These are phyloP conservation scores for Pristionchus japonicus DNA, from an alignment of 2,888 invertebrate species.

Conservation along the genomic window DNA sequence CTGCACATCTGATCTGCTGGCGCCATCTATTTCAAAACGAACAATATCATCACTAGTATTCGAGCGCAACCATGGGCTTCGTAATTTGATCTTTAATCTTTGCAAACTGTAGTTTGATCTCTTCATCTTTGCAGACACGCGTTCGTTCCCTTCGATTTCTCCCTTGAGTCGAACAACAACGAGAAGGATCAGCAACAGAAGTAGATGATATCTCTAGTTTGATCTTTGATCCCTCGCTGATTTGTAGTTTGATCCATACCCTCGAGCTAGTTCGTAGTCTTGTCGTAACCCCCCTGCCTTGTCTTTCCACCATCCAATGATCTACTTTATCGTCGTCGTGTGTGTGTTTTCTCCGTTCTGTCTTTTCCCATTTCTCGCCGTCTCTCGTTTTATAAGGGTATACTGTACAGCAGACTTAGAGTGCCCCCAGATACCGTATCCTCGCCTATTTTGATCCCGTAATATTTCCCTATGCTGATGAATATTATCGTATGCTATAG, in stretches of 20 bases:
- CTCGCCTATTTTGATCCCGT: neutral
- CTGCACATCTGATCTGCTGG: no score
- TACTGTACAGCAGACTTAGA: slow-evolving; percentile 25
- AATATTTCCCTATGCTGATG: neutral
- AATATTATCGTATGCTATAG: neutral
- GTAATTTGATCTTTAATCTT: slow-evolving; percentile 31
- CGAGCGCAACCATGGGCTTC: no score
- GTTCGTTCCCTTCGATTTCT: slow-evolving; percentile 65
- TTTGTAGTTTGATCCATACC: neutral
- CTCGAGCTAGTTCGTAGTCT: neutral
- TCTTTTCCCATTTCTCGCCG: neutral
- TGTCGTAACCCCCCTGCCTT: neutral
- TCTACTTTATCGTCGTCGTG: neutral
- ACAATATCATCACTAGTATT: no score
- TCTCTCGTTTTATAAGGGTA: slow-evolving; percentile 18
- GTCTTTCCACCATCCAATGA: neutral
- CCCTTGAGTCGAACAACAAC: slow-evolving; percentile 63
- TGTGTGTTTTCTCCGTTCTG: neutral
- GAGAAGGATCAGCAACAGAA: slow-evolving; percentile 45
- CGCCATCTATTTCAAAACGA: no score
- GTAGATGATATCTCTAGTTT: slow-evolving; percentile 30
- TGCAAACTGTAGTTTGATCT: slow-evolving; percentile 4
- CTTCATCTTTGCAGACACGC: slow-evolving; percentile 52
- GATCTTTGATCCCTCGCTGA: neutral
- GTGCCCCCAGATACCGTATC: neutral